Base-by-base conservation (phyloP, 1,140 invertebrate species). In the Adoxophyes honmai region DNA sequence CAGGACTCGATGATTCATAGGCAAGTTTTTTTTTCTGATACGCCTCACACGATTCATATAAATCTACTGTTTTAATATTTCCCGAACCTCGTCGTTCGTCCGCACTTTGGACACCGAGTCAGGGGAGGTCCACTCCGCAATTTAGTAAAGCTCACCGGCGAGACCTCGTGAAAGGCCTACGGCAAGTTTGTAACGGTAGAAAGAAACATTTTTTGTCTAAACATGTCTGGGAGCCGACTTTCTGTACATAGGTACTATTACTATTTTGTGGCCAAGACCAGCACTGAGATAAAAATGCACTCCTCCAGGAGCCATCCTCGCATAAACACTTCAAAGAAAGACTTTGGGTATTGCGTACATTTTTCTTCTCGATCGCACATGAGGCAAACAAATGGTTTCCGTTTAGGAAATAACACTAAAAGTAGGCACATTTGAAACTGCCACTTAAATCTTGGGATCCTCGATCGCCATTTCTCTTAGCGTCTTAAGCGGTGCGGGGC, bases 361-460 rank as follows among this genome's bases (percentile, higher is more conserved):
- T 81, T 79, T 77, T 81, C 78, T 82, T 66, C 65, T 56, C 76
- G 63, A 85, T 85, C 75, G 80, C 78, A 73, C 79, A 81, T 72
- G 75, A 75, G 74, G 70, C 75, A 82, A 82, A 88, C 78, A 86
- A 88, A 86, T 86, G 78, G 75, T 76, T 83, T 86, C 83, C 83
- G 81, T 79, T 85, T 86, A 82, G 81, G 78, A 84, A 84, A 88
- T 88, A 86, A 86, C 81, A 86, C 83, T 86, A 86, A 86, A 86
- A 86, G 81, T 86, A 86, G 80, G 81, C 81, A 81, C 83, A 80
- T 86, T 88, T 82, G 83, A 81, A 84, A 88, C 73, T 84, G 79
- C 76, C 81, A 81, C 81, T 86, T 84, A 86, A 86, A 86, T 88
- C 83, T 86, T 81, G 72, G 78, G 82, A 83, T 86, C 74, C 73